These are phyloP conservation scores for Drosophila ambigua DNA, from an alignment of 1,140 invertebrate genomes.

Conservation along the genomic window DNA sequence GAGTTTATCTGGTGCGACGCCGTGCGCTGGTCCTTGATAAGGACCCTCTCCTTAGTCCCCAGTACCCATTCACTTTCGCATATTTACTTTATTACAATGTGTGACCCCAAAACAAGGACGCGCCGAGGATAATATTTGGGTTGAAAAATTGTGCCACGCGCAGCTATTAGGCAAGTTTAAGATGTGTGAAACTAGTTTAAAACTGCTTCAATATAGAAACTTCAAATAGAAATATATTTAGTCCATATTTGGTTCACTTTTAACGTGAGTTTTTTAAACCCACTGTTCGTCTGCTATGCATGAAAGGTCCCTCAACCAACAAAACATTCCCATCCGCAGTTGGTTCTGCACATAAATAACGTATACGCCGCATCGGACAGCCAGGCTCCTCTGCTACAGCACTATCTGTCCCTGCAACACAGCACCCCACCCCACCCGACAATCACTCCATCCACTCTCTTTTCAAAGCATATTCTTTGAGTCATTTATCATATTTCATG, in stretches of 20 bases:
- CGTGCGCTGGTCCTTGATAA: slow-evolving; percentile 45
- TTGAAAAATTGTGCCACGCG: slow-evolving; percentile 7
- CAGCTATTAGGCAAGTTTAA: slow-evolving; percentile 14
- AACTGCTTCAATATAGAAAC: no score
- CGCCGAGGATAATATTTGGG: slow-evolving; percentile 26
- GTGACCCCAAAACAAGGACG: slow-evolving; percentile 36
- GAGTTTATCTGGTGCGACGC: slow-evolving; percentile 50
- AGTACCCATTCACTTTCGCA: slow-evolving; percentile 11
- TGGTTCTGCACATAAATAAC: slow-evolving; percentile 71
- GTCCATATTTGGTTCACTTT: no score
- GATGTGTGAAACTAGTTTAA: not conserved
- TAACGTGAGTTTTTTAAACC: not conserved
- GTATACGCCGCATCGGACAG: slow-evolving; percentile 74
- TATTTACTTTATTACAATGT: slow-evolving; percentile 51
- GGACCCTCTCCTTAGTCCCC: slow-evolving; percentile 7
- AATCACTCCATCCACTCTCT: not conserved
- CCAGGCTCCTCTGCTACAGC: slow-evolving; percentile 21
- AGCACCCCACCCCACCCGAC: no score
- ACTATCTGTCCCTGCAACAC: slow-evolving; percentile 5
- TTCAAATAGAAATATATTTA: no score
- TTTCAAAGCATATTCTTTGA: slow-evolving; percentile 47
- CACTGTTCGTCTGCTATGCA: slow-evolving; percentile 24
- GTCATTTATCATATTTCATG: slow-evolving; percentile 77
- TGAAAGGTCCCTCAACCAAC: slow-evolving; percentile 6
- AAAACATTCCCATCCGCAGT: slow-evolving; percentile 61